Evolutionary conservation across 2,888 invertebrate genomes (phyloP).

Genomic region (Mamestra brassicae): DNA sequence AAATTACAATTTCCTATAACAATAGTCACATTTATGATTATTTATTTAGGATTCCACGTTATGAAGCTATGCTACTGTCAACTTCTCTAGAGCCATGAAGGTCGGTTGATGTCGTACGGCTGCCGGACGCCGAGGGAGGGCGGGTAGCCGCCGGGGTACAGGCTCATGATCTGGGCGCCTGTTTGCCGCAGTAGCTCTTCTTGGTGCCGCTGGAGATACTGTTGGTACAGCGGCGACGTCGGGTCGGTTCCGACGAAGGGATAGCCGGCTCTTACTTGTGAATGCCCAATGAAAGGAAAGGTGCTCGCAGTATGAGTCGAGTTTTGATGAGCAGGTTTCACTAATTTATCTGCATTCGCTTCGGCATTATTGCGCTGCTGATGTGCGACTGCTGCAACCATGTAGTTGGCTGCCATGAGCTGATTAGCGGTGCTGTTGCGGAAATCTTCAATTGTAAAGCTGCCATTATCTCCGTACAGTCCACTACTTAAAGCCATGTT

Average conservation of each 20-base stretch:
- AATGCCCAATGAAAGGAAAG: constrained; percentile 92
- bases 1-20: constrained; percentile 84
- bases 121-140: constrained; percentile 92
- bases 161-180: constrained; percentile 92
- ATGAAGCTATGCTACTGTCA: constrained; percentile 53
- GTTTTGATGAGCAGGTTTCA: constrained; percentile 88
- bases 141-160: constrained; percentile 93
- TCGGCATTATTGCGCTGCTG: constrained; percentile 84
- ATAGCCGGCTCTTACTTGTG: constrained; percentile 91
- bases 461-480: constrained; percentile 92
- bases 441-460: constrained; percentile 93
- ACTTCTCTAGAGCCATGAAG: constrained; percentile 92
- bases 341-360: constrained; percentile 82
- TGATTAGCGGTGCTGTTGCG: constrained; percentile 92
- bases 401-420: constrained; percentile 90
- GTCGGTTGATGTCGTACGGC: constrained; percentile 93
- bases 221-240: constrained; percentile 93
- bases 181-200: constrained; percentile 91
- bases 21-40: constrained; percentile 81
- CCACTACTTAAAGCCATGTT: constrained; percentile 90
- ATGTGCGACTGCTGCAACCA: constrained; percentile 87
- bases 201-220: constrained; percentile 92
- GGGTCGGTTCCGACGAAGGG: constrained; percentile 92
- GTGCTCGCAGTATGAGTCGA: constrained; percentile 83
- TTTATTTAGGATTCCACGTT: constrained; percentile 62